Base-by-base conservation (phyloP, 2,888 invertebrate genomes). In the Oxyteleia sp. region DNA sequence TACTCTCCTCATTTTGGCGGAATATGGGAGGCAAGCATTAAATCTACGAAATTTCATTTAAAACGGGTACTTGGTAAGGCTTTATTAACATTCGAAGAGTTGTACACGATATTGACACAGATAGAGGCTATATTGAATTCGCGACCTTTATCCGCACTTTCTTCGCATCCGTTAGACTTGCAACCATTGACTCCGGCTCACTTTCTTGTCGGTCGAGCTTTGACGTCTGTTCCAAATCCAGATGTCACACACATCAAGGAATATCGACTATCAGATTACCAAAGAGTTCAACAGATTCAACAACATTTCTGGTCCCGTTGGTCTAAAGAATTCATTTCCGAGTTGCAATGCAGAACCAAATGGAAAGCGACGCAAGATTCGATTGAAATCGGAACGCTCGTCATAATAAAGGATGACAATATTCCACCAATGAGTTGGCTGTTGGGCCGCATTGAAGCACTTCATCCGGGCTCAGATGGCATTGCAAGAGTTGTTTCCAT, bases 21-120 rank as follows among this genome's bases (percentile, higher is more conserved):
- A 0, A 20, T 90, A 0, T 90, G 89, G 89, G 90, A 92, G 68
- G 86, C 89, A 0, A 87, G 86, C 0, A 86, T 90, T 0, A 89
- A 90, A 55, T 87, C 87, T 0, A 83, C 86, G 13, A 92, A 92
- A 59, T 71, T 74, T 38, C 89, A 89, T 57, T 29, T 90, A 0
- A 81, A 82, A 29, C 78, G 86, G 20, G 43, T 88, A 0, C 76
- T 85, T 4, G 86, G 87, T 0, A 68, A 83, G 4, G 5, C 57
- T 4, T 51, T 79, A 4, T 64, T 90, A 7, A 89, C 87, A 0
- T 88, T 81, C 18, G 90, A 91, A 66, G 89, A 91, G 57, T 84
- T 90, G 13, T 26, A 81, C 0, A 90, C 89, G 1, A 57, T 84
- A 5, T 49, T 89, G 2, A 71, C 74, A 10, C 85, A 89, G 72